These are phyloP conservation scores for Hirtodrosophila duncani DNA, from an alignment of 2,888 invertebrate genomes.

Conservation along the genomic window DNA sequence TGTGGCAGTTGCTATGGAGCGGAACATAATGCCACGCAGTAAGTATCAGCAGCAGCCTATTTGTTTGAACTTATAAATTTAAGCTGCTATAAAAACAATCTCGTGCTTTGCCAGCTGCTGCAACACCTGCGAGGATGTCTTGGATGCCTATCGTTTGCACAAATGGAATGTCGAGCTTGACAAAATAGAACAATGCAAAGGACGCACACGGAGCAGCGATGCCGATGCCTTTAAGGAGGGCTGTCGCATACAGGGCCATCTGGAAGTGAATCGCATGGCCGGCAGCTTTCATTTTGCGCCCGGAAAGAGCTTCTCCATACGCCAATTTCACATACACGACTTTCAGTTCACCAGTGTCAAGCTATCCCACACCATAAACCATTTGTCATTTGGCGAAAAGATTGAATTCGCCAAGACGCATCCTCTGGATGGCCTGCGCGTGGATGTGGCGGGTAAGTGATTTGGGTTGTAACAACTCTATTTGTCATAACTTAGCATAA, in stretches of 20 bases:
- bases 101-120: slow-evolving; percentile 85
- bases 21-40: slow-evolving; percentile 83
- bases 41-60: no score
- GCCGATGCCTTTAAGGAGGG: slow-evolving; percentile 93
- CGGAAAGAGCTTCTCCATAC: slow-evolving; percentile 95
- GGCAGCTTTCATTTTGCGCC: slow-evolving; percentile 99
- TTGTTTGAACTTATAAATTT: no score
- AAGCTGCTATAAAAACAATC: no score
- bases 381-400: slow-evolving; percentile 93
- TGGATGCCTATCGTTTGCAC: slow-evolving; percentile 92
- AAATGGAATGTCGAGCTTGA: slow-evolving; percentile 91
- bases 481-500: slow-evolving; percentile 65
- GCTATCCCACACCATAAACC: slow-evolving; percentile 91
- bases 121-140: slow-evolving; percentile 97
- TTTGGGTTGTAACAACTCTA: slow-evolving; percentile 51
- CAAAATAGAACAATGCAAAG: slow-evolving; percentile 93
- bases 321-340: slow-evolving; percentile 97
- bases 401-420: slow-evolving; percentile 91
- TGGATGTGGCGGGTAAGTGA: slow-evolving; percentile 86
- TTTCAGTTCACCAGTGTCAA: slow-evolving; percentile 94
- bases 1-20: slow-evolving; percentile 99
- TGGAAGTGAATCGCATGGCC: slow-evolving; percentile 90
- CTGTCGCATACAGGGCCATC: slow-evolving; percentile 95
- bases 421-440: slow-evolving; percentile 89
- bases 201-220: slow-evolving; percentile 83